These are phyloP conservation scores for Catamblyrhynchus diadema DNA, from an alignment of 2,797 vertebrate species.

Conservation along the genomic window DNA sequence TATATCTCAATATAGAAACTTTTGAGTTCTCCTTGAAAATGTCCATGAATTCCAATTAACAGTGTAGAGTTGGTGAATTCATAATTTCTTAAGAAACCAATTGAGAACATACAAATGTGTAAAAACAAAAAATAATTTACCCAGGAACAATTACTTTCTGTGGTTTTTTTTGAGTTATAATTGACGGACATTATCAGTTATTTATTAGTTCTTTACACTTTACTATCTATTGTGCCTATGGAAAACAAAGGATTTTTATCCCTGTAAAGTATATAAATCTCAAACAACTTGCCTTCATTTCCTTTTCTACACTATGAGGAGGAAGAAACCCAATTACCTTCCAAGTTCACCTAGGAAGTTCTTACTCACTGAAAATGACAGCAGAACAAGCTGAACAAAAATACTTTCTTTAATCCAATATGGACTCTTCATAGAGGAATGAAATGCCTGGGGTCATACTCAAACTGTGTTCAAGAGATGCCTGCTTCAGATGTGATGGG, in stretches of 20 bases:
- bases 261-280: background rate
- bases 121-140: background rate
- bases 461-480: background rate
- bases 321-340: background rate
- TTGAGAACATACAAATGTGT: background rate
- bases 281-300: background rate
- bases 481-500: background rate
- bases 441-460: background rate
- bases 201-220: background rate
- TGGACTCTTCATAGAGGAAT: background rate
- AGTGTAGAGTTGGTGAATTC: background rate
- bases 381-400: background rate
- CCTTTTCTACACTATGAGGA: background rate
- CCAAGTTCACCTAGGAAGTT: background rate
- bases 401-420: background rate
- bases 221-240: background rate
- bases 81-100: background rate
- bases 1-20: background rate
- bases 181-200: background rate
- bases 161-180: accelerated
- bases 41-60: background rate
- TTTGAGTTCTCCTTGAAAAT: background rate
- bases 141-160: background rate
- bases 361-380: background rate
- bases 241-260: background rate